Percentiles rank a stretch among this genome's conserved stretches.
phyloP scores from a whole-genome alignment of 1,140 invertebrate species.

The Tetragnatha versicolor region DNA sequence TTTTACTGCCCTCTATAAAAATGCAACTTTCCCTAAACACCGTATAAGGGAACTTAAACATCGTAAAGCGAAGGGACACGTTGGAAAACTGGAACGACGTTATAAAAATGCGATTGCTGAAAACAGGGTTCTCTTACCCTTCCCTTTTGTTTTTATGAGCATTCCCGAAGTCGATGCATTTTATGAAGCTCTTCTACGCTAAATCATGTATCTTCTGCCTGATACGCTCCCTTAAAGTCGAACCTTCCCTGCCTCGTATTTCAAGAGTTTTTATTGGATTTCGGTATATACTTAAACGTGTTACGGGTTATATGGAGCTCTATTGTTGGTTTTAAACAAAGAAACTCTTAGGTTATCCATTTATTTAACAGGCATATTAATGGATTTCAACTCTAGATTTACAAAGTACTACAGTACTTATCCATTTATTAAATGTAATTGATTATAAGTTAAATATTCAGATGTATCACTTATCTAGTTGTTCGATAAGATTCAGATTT shows the following conservation, averaged over 20 bases:
- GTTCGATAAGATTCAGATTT: too few species aligned
- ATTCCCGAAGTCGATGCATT: neutral
- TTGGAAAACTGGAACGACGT: neutral
- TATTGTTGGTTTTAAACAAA: too few species aligned
- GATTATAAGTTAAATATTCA: too few species aligned
- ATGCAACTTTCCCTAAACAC: conserved; percentile 3
- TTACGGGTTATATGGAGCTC: too few species aligned
- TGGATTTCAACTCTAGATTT: too few species aligned
- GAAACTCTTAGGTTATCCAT: too few species aligned
- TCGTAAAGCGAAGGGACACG: conserved; percentile 1
- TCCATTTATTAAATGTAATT: too few species aligned
- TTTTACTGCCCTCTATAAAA: conserved; percentile 4
- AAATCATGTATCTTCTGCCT: neutral
- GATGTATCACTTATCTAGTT: too few species aligned
- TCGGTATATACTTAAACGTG: too few species aligned
- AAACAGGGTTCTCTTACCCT: neutral
- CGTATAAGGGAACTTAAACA: neutral
- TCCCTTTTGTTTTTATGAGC: neutral
- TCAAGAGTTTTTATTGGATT: too few species aligned
- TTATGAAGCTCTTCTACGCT: conserved; percentile 6
- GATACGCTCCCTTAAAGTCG: neutral
- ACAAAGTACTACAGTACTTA: too few species aligned
- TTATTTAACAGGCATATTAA: too few species aligned
- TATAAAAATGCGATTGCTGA: neutral
- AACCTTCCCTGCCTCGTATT: neutral